Percentiles rank a stretch among this genome's conserved stretches.
phyloP scores from a whole-genome alignment of 2,888 invertebrate genomes.

The Incurvaria masculella region DNA sequence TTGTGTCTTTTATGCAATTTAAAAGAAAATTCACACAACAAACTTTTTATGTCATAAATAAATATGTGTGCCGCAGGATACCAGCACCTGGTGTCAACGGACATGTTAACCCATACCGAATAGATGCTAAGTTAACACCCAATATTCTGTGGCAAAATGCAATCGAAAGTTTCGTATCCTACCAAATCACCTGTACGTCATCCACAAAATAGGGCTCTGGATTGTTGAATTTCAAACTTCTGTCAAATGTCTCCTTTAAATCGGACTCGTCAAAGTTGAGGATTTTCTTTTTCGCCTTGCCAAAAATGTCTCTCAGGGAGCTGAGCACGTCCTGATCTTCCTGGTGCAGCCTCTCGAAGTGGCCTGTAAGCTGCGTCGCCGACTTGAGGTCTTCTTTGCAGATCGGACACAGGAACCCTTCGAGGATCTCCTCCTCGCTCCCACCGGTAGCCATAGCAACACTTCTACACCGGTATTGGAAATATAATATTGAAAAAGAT shows the following conservation, averaged over 20 bases:
- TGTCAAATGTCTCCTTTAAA: constrained; percentile 56
- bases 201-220: constrained; percentile 21
- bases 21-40: too few species aligned
- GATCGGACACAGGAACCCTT: constrained; percentile 95
- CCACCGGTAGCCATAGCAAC: constrained; percentile 50
- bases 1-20: too few species aligned
- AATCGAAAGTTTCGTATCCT: too few species aligned
- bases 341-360: constrained; percentile 86
- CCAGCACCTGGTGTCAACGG: too few species aligned
- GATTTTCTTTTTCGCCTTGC: constrained; percentile 89
- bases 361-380: constrained; percentile 75
- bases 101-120: too few species aligned
- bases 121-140: too few species aligned
- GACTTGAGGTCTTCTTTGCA: constrained; percentile 89
- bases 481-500: too few species aligned
- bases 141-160: too few species aligned
- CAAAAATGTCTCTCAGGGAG: constrained; percentile 79
- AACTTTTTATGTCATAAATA: too few species aligned
- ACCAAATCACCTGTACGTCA: constrained; percentile 14
- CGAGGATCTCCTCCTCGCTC: constrained; percentile 60
- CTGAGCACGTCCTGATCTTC: constrained; percentile 82
- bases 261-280: constrained; percentile 71
- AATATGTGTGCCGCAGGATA: too few species aligned
- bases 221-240: constrained; percentile 43
- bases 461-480: too few species aligned